A percentile compares a stretch with the other conserved stretches of the same genome.
Evolutionary conservation across 1,140 invertebrate genomes (phyloP).

Genomic region (Drosophila aff.): DNA sequence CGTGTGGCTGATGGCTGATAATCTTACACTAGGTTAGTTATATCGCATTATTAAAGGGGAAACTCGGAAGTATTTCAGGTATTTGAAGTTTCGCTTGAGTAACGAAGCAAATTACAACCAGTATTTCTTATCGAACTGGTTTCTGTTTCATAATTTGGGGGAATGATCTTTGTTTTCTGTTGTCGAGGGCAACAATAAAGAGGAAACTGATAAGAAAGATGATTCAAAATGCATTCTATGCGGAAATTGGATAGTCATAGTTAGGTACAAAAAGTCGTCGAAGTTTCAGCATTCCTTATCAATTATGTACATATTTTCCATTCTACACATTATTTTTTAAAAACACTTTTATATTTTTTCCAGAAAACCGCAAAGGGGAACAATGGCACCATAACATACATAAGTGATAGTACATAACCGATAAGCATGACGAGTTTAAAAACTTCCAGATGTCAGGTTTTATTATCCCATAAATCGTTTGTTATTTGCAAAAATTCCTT

Average conservation of each 20-base stretch:
- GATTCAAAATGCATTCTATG: not conserved
- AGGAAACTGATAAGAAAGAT: constrained; percentile 13
- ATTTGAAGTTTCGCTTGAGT: not conserved
- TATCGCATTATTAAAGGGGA: constrained; percentile 8
- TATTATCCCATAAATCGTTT: not conserved
- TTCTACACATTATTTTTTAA: not conserved
- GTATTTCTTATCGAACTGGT: constrained; percentile 13
- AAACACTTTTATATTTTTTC: not conserved
- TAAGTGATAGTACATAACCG: not conserved
- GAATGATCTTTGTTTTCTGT: not conserved
- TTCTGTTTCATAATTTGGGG: not conserved
- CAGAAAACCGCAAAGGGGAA: not conserved
- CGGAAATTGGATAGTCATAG: not conserved
- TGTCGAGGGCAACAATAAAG: not conserved
- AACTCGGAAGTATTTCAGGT: constrained; percentile 6
- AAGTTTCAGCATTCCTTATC: not conserved
- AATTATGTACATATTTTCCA: not conserved
- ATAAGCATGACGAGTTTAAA: not conserved
- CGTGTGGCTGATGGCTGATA: constrained; percentile 34
- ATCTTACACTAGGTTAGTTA: constrained; percentile 47
- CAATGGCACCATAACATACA: not conserved
- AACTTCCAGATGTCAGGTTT: not conserved
- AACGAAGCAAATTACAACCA: not conserved
- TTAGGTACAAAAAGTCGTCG: not conserved
- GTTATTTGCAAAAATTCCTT: not conserved